Base-by-base conservation (phyloP, 1,140 invertebrate genomes). In the Caenorhabditis brenneri region DNA sequence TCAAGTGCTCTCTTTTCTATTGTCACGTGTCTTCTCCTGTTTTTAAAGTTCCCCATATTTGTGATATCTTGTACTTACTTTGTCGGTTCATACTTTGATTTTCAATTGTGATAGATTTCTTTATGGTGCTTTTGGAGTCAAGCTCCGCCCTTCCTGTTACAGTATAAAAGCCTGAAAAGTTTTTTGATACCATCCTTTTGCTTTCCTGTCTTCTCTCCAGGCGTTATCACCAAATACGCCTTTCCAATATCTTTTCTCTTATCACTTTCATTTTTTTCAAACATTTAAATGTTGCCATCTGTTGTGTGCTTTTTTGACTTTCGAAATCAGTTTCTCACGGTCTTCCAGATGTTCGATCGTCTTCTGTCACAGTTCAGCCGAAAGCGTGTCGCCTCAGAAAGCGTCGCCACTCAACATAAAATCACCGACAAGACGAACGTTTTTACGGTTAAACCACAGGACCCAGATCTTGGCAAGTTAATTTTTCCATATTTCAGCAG, bases 261-360 rank as follows among this genome's bases (percentile, higher is more conserved):
- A 65, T 81, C 58, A 39, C 53, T 82, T 69, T 42, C 22, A 29
- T 65, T 39, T 82, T 58, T 81, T 46, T 81, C 24, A 10, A 27
- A 27, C 19, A 39, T 81, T 24, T 24, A 16, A 39, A 81, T 74
- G 65, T 74, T 74, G 36, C 65, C 65, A 42, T 74, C 65, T 74
- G 65, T 74, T 42, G 33, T 42, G 36, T 42, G 36, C n/a, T n/a
- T 42, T 46, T 29, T 24, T 74, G n/a, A n/a, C n/a, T 65, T 33
- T 65, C 53, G 2, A 6, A 27, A 79, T 48, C 24, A 48, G 27
- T 29, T n/a, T n/a, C n/a, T n/a, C n/a, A n/a, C n/a, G n/a, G 0
- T 55, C 29, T 58, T 82, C 42, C 55, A 82, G 81, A 65, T 60
- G 46, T 81, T 81, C 80, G 81, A 82, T 46, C 39, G 39, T 48